These are phyloP conservation scores for Salticus scenicus DNA, from an alignment of 2,888 invertebrate genomes.

Conservation along the genomic window DNA sequence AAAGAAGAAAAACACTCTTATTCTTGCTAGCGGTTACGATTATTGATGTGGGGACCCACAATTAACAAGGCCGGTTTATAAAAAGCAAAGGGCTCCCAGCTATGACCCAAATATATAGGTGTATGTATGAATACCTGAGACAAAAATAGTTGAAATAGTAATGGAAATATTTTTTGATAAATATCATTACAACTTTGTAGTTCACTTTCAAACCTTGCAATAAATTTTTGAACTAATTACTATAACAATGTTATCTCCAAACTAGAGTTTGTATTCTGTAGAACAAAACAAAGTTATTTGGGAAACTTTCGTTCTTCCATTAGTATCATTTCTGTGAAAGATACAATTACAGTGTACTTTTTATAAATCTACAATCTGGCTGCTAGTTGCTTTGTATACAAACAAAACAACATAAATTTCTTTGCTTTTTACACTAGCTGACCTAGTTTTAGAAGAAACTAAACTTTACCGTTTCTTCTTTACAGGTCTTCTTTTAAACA, in stretches of 20 bases:
- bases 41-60: constrained; percentile 8
- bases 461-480: no score
- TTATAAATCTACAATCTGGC: no score
- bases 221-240: constrained; percentile 1
- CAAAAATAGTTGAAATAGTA: constrained; percentile 15
- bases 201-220: neutral
- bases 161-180: neutral
- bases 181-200: neutral
- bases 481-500: no score
- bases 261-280: neutral
- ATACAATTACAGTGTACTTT: no score
- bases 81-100: constrained; percentile 8
- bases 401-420: no score
- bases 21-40: constrained; percentile 15
- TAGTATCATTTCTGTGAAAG: no score
- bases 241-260: neutral
- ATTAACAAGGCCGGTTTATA: constrained; percentile 11
- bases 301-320: no score
- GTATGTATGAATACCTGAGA: neutral
- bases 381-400: no score
- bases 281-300: neutral
- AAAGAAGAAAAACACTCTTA: neutral
- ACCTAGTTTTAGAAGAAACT: no score
- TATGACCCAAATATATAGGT: constrained; percentile 9
- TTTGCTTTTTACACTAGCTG: no score